A percentile compares a stretch with the other conserved stretches of the same genome.
Evolutionary conservation across 2,113 vertebrate genomes (phyloP).

Genomic region (Eulacestoma nigropectus): DNA sequence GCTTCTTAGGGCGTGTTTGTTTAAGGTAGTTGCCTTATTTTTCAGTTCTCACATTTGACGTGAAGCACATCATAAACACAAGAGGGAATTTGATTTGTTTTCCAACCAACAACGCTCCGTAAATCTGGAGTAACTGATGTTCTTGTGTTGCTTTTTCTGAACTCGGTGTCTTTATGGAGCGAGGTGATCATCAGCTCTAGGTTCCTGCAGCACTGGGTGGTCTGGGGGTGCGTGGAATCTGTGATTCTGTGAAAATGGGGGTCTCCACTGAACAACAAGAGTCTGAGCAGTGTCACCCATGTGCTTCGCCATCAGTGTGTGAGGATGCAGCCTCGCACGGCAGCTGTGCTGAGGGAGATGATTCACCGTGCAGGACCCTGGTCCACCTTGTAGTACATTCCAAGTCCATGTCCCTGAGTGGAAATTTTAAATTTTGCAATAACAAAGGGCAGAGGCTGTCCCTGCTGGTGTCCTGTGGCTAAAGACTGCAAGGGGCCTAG

Average conservation of each 20-base stretch:
- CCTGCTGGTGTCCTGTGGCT: neutral
- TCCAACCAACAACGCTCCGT: accelerated
- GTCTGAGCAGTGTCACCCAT: neutral
- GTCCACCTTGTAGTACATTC: accelerated
- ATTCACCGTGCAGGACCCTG: neutral
- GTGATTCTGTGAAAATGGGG: neutral
- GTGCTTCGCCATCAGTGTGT: neutral
- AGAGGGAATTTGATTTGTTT: neutral
- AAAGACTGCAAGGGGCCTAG: neutral
- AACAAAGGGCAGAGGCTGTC: neutral
- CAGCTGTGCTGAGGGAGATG: neutral
- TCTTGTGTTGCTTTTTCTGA: neutral
- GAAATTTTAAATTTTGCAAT: neutral
- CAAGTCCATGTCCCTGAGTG: accelerated
- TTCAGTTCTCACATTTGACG: neutral
- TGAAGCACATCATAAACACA: neutral
- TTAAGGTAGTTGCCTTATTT: constrained; percentile 1
- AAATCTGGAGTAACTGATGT: neutral
- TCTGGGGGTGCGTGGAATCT: no score
- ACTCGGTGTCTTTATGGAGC: accelerated
- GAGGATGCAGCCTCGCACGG: neutral
- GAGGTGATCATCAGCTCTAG: neutral
- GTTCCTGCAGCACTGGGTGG: neutral
- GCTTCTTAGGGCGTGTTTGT: neutral
- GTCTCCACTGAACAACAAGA: neutral